Evolutionary conservation across 2,113 vertebrate genomes (phyloP).

Genomic region (Puffinus mauretanicus): DNA sequence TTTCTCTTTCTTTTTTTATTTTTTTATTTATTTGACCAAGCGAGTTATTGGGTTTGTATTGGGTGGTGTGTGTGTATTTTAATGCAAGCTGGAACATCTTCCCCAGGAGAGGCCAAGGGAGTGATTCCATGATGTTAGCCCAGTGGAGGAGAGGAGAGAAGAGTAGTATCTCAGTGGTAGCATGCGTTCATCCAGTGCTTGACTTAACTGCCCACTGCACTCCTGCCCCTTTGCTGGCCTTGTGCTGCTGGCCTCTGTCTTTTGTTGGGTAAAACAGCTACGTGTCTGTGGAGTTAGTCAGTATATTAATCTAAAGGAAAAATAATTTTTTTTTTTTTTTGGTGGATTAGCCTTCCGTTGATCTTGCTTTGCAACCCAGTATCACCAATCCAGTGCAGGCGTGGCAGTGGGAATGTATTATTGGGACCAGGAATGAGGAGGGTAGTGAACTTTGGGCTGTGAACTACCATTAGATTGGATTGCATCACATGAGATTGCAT

Average conservation of each 20-base stretch:
- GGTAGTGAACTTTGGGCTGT: not conserved
- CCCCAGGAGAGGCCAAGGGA: not conserved
- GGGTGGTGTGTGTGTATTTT: not conserved
- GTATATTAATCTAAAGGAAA: not conserved
- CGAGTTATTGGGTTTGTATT: not conserved
- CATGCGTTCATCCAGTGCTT: not conserved
- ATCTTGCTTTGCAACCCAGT: not conserved
- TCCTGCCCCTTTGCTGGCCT: not conserved
- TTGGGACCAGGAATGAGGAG: not conserved
- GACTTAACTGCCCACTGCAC: not conserved
- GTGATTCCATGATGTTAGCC: not conserved
- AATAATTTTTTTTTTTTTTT: not conserved
- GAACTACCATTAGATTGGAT: not conserved
- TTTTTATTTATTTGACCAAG: not conserved
- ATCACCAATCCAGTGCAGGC: not conserved
- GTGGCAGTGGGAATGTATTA: not conserved
- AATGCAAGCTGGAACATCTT: not conserved
- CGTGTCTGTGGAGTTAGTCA: not conserved
- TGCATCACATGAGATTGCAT: not conserved
- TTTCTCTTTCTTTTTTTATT: not conserved
- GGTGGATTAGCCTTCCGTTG: not conserved
- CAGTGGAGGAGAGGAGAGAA: not conserved
- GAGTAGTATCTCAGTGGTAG: fast-evolving
- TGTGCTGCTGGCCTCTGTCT: not conserved
- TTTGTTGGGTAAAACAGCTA: not conserved